Evolutionary conservation across 2,888 invertebrate genomes (phyloP), one percentile per base, ranked within the genome.

Genomic region (Timema podura): DNA sequence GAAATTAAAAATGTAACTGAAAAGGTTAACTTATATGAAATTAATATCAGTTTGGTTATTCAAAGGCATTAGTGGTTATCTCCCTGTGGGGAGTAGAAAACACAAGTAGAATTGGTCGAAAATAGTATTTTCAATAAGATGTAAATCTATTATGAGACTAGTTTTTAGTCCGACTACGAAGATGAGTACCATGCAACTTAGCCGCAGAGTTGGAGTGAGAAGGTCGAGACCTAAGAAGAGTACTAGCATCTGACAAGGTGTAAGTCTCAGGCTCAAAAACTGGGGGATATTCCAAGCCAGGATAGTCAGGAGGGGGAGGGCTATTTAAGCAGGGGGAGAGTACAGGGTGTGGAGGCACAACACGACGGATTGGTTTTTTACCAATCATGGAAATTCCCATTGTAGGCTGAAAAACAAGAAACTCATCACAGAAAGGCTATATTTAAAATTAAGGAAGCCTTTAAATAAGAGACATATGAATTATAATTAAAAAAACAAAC

Each of bases 231-330:
- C 72, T 67, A 82, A 89, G 84, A 79, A 73, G 68, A 76, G 79
- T 82, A 77, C 80, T 81, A 68, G 82, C 86, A 78, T 86, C 83
- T 9, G 85, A 85, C 71, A 93, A 85, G 67, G 91, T 90, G 82
- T 93, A 93, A 0, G 90, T 91, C 82, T 92, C 93, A 0, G 93
- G 88, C 80, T 92, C 91, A 82, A 93, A 93, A 49, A 92, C 90
- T 65, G 93, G 93, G 65, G 93, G 93, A 80, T 92, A 93, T 81
- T 91, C 90, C 81, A 93, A 85, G 77, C 91, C 91, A 70, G 92
- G 91, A 82, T 92, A 93, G 77, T 89, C 89, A 6, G 87, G 85
- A 6, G 86, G 81, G 13, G 83, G 81, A 5, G 80, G 78, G 69
- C 79, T 79, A 16, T 79, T 79, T 49, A 80, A 79, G 74, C 79